Conservation (phyloP, 2,797 vertebrate species). For the Poecilia wingei region DNA sequence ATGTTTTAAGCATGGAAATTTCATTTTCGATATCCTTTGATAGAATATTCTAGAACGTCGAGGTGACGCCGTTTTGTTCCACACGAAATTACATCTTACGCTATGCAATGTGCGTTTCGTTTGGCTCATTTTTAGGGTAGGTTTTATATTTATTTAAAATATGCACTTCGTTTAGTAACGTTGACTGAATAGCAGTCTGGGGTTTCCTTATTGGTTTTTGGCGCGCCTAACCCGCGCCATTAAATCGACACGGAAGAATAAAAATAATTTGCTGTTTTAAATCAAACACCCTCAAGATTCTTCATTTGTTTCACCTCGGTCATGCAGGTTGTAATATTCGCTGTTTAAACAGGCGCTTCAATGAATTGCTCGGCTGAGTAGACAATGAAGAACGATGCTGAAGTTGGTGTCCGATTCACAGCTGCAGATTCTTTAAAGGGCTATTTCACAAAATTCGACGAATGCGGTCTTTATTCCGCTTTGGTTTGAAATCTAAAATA, state of each 20-base stretch:
- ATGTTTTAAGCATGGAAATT: background rate
- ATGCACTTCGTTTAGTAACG: background rate
- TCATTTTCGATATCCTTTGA: background rate
- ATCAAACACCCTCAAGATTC: constrained; percentile 36
- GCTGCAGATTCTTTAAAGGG: background rate
- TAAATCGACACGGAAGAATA: background rate
- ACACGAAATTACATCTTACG: background rate
- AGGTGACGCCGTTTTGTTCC: background rate
- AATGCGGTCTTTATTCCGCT: background rate
- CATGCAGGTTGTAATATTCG: background rate
- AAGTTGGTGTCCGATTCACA: background rate
- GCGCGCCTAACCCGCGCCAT: background rate
- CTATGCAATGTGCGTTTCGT: background rate
- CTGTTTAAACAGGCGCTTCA: background rate
- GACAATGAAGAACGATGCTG: background rate
- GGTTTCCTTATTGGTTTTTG: background rate
- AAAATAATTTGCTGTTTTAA: background rate
- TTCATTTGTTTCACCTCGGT: constrained; percentile 19
- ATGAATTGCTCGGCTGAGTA: background rate
- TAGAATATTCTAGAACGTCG: constrained; percentile 9
- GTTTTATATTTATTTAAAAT: background rate
- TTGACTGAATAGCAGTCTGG: background rate
- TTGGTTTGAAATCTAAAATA: background rate
- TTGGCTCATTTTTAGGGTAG: background rate
- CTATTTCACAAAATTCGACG: background rate